phyloP scores from a whole-genome alignment of 92 coral and sea anemone species.

The Actinostola sp. region DNA sequence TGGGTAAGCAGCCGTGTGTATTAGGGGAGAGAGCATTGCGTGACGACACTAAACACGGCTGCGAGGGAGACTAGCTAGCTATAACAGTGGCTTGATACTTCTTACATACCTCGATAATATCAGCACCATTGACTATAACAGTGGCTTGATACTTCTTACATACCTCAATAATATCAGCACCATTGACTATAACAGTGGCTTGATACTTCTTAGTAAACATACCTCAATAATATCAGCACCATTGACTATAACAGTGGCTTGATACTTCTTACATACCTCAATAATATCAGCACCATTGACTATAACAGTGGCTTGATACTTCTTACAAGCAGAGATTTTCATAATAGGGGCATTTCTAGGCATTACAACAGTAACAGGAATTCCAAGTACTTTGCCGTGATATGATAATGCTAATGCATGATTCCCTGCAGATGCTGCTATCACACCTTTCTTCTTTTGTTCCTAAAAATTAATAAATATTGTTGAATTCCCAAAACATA shows the following conservation, averaged over 20 bases:
- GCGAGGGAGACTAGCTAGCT: too few species aligned
- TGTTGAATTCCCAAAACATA: too few species aligned
- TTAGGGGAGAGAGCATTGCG: too few species aligned
- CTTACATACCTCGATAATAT: background rate
- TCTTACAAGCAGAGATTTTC: conserved; percentile 84
- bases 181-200: too few species aligned
- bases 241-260: background rate
- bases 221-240: background rate
- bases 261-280: conserved; percentile 55
- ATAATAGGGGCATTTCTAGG: conserved; percentile 90
- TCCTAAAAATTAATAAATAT: conserved; percentile 39
- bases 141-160: background rate
- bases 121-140: background rate
- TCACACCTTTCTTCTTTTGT: conserved; percentile 79
- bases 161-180: conserved; percentile 86
- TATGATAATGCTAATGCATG: conserved; percentile 89
- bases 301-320: conserved; percentile 79
- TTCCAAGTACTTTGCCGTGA: conserved; percentile 77
- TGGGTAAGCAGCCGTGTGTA: too few species aligned
- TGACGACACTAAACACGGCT: too few species aligned
- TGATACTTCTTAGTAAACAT: too few species aligned
- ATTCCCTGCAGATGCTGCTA: conserved; percentile 94
- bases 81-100: too few species aligned
- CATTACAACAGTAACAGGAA: conserved; percentile 95
- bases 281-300: conserved; percentile 84